phyloP scores from a whole-genome alignment of 1,140 invertebrate species.

The Philopotamus ludificatus region DNA sequence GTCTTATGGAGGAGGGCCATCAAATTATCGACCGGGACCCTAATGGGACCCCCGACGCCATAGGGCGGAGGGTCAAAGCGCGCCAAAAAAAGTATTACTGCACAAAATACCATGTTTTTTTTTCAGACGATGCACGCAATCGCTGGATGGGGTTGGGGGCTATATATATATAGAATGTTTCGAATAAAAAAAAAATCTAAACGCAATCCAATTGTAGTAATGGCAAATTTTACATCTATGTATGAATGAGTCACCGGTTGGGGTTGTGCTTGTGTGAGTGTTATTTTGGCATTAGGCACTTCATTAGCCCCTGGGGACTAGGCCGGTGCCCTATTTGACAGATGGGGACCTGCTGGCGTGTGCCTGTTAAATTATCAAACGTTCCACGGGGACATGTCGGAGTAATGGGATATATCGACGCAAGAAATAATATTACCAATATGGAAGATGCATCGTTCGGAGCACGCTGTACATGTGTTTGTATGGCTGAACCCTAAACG shows the following conservation, averaged over 20 bases:
- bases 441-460: too few species aligned
- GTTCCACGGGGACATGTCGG: conserved; percentile 21
- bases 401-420: conserved; percentile 3
- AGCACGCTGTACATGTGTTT: too few species aligned
- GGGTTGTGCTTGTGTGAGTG: background rate
- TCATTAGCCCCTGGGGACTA: conserved; percentile 34
- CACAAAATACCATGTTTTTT: too few species aligned
- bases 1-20: background rate
- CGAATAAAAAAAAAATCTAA: background rate
- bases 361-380: conserved; percentile 22
- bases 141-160: too few species aligned
- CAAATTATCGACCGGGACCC: conserved; percentile 10
- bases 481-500: too few species aligned
- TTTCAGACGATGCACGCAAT: too few species aligned
- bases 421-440: too few species aligned
- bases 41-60: too few species aligned
- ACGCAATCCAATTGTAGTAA: background rate
- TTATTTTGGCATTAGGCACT: conserved; percentile 34
- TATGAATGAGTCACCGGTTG: too few species aligned
- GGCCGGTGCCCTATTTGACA: conserved; percentile 22
- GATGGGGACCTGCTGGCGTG: conserved; percentile 22
- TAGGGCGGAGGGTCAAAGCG: too few species aligned
- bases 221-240: background rate
- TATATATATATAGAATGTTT: too few species aligned
- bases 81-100: too few species aligned